A percentile compares a stretch with the other conserved stretches of the same genome.
phyloP scores from a whole-genome alignment of 2,113 vertebrate species.

The Pelecanoides urinatrix region DNA sequence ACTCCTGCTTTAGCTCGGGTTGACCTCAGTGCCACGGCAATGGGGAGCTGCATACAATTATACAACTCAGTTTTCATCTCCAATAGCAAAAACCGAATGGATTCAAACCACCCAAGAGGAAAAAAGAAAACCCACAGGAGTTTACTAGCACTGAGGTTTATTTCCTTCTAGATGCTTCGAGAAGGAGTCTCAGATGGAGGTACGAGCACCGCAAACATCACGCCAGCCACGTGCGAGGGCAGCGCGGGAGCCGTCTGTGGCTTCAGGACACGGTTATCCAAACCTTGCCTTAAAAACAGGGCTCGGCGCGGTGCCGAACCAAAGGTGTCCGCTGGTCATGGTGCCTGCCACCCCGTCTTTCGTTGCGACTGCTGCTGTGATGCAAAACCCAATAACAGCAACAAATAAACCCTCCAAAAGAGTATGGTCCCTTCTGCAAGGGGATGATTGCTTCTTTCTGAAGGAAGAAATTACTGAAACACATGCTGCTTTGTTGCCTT shows the following conservation, averaged over 20 bases:
- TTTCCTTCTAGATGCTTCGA: neutral
- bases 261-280: neutral
- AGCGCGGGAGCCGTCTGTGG: rapidly evolving
- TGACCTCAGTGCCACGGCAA: neutral
- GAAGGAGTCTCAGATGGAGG: neutral
- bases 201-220: rapidly evolving
- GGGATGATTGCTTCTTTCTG: neutral
- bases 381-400: neutral
- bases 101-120: neutral
- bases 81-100: rapidly evolving
- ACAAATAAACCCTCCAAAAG: neutral
- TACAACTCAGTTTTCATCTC: neutral
- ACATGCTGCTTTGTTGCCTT: neutral
- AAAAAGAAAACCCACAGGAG: neutral
- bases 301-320: rapidly evolving
- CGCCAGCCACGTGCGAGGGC: rapidly evolving
- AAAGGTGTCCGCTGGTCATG: rapidly evolving
- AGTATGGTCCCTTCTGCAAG: neutral
- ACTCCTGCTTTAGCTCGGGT: neutral
- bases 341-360: neutral
- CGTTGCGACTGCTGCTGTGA: neutral
- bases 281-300: rapidly evolving
- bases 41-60: neutral
- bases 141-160: neutral
- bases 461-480: neutral